Conservation (phyloP, 1,140 invertebrate genomes). For the Dolichoris vasculosae region DNA sequence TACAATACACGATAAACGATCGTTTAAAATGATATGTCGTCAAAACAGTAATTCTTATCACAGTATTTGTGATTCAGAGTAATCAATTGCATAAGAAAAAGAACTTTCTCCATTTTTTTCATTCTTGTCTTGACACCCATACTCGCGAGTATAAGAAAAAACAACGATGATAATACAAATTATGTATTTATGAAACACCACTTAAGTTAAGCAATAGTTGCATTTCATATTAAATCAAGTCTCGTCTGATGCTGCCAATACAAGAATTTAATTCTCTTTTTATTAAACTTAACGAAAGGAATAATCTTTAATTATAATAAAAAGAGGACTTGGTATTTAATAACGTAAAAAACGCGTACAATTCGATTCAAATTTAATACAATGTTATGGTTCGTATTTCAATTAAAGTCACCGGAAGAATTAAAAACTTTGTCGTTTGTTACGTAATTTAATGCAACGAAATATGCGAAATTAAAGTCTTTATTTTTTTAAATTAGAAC, state of each 20-base stretch:
- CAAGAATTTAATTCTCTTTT: not conserved
- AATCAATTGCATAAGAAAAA: constrained; percentile 54
- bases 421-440: not conserved
- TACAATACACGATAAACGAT: constrained; percentile 24
- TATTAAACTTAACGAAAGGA: not conserved
- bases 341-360: not conserved
- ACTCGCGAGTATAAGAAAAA: not conserved
- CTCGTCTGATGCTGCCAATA: constrained; percentile 2
- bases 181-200: not conserved
- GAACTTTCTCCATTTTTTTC: not conserved
- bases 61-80: constrained; percentile 66
- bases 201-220: constrained; percentile 14
- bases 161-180: not conserved
- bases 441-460: not conserved
- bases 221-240: constrained; percentile 1
- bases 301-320: not conserved
- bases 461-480: not conserved
- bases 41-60: constrained; percentile 64
- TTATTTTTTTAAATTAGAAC: not conserved
- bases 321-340: not conserved
- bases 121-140: not conserved
- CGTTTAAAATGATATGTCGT: constrained; percentile 63
- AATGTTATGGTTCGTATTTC: too few species aligned
- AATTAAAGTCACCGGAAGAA: not conserved
- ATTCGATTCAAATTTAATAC: not conserved